Evolutionary conservation across 2,888 invertebrate species (phyloP).

Genomic region (Ophion ventricosus): DNA sequence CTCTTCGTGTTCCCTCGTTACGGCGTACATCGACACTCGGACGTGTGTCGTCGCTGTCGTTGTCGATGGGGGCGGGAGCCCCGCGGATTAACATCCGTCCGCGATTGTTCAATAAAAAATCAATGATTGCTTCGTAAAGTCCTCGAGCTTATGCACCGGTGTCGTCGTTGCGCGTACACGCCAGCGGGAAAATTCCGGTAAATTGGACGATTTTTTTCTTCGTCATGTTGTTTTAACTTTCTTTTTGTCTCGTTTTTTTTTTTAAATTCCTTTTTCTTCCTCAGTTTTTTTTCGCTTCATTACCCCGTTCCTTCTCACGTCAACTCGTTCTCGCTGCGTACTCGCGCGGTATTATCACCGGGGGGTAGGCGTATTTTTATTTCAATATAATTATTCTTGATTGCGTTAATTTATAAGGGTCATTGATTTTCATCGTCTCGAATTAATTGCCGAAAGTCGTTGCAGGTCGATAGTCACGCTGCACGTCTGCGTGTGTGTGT

Average conservation of each 20-base stretch:
- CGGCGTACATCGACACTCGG: not conserved
- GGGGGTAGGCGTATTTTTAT: no score
- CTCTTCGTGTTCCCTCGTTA: slow-evolving; percentile 40
- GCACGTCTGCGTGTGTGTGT: no score
- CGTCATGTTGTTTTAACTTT: no score
- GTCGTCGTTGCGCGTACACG: not conserved
- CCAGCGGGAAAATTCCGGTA: slow-evolving; percentile 46
- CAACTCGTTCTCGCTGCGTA: no score
- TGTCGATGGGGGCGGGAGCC: slow-evolving; percentile 13
- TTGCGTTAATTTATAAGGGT: slow-evolving; percentile 27
- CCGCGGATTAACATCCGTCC: slow-evolving; percentile 11
- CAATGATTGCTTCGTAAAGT: slow-evolving; percentile 44
- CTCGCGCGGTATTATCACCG: no score
- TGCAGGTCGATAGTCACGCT: no score
- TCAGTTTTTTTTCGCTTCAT: no score
- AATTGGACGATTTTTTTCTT: slow-evolving; percentile 42
- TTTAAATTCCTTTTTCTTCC: not conserved
- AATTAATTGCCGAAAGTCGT: slow-evolving; percentile 7
- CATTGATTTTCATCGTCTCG: not conserved
- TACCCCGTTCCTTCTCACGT: no score
- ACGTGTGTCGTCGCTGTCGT: not conserved
- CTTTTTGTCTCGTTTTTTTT: no score
- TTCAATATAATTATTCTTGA: slow-evolving; percentile 18
- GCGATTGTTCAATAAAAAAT: slow-evolving; percentile 29
- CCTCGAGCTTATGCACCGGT: slow-evolving; percentile 48